Base-by-base conservation (phyloP, 2,888 invertebrate genomes). In the Taenaris catops region DNA sequence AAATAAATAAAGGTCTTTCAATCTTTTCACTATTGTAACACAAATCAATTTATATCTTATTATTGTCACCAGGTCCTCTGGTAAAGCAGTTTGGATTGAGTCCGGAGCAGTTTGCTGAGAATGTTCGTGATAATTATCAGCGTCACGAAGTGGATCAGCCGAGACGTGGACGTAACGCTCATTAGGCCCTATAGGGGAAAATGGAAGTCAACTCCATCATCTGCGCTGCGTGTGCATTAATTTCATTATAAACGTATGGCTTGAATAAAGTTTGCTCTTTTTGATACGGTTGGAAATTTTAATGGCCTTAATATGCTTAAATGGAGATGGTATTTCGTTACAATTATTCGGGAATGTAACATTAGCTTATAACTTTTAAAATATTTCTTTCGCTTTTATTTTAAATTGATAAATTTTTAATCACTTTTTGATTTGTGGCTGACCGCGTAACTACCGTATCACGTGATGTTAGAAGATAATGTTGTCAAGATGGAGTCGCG, bases 101-200 rank as follows among this genome's bases (percentile, higher is more conserved):
- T 0, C 96, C 99, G 0, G 96, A 97, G 64, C 94, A 98, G 73
- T 98, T 97, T 70, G 97, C 97, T 0, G 98, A 98, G 80, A 99
- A 99, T 83, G 88, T 99, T 3, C 91, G 97, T 1, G 98, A 98
- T 63, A 96, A 97, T 69, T 98, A 98, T 71, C 96, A 96, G 68
- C 88, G 96, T 6, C 95, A 97, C 67, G 98, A 98, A 62, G 96
- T 98, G 1, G 97, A 97, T 28, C 98, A 98, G 66, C 53, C 55
- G 49, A 48, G 63, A 54, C 60, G 57, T 51, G 65, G 71, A 70
- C 66, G 65, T 65, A 62, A 60, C 56, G 52, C 67, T 71, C 70
- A 72, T 76, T 72, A 76, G 62, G 56, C 51, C 46, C 41, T 43
- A 46, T 44, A 49, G 46, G 53, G 51, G 51, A 31, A 29, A 40